phyloP scores from a whole-genome alignment of 2,888 invertebrate species.

The Hydrotaea diabolus region DNA sequence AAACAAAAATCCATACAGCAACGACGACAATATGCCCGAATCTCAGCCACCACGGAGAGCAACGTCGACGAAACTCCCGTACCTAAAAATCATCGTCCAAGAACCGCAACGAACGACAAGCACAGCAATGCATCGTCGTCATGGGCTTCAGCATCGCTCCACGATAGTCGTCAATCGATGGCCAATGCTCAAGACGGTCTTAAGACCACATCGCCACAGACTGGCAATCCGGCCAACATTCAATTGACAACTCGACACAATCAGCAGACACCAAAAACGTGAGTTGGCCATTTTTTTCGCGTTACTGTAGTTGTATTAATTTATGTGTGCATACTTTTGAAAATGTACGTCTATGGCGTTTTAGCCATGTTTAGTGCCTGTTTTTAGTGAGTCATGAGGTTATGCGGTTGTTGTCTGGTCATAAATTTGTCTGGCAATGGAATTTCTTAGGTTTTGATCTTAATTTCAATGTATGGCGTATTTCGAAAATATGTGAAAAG shows the following conservation, averaged over 20 bases:
- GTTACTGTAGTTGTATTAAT: constrained; percentile 26
- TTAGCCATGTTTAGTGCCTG: constrained; percentile 41
- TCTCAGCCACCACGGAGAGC: constrained; percentile 16
- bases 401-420: constrained; percentile 43
- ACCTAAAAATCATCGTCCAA: constrained; percentile 27
- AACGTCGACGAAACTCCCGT: constrained; percentile 55
- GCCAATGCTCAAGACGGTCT: constrained; percentile 50
- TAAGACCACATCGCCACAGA: constrained; percentile 47
- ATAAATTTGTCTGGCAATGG: constrained; percentile 57
- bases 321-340: constrained; percentile 35
- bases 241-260: constrained; percentile 60
- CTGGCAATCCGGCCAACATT: constrained; percentile 47
- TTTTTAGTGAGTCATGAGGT: constrained; percentile 61
- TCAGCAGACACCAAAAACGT: constrained; percentile 77
- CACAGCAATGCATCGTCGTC: constrained; percentile 48
- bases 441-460: constrained; percentile 47
- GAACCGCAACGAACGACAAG: constrained; percentile 48
- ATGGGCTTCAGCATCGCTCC: constrained; percentile 26
- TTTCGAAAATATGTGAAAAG: too few species aligned
- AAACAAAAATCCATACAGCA: constrained; percentile 47
- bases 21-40: constrained; percentile 54
- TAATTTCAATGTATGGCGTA: too few species aligned
- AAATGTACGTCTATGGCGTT: constrained; percentile 34
- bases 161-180: constrained; percentile 47
- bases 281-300: constrained; percentile 71